phyloP scores from a whole-genome alignment of 2,797 vertebrate species.

The Sphaeramia orbicularis region DNA sequence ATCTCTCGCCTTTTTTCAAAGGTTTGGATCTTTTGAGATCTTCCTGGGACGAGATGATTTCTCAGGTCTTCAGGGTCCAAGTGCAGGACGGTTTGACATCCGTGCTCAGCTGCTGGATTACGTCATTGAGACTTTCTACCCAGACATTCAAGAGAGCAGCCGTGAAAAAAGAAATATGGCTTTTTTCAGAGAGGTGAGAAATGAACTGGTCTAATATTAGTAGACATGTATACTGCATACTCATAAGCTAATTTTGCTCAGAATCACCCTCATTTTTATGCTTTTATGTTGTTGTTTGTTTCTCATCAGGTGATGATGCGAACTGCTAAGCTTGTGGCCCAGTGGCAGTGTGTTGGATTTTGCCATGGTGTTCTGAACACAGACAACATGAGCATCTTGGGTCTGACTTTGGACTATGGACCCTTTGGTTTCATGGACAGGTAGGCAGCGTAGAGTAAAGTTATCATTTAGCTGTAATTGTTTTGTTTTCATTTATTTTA shows the following conservation, averaged over 20 bases:
- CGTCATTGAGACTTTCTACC: conserved; percentile 90
- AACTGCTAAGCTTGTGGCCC: conserved; percentile 90
- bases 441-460: conserved; percentile 64
- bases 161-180: conserved; percentile 85
- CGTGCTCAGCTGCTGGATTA: conserved; percentile 92
- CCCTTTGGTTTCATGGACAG: conserved; percentile 96
- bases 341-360: conserved; percentile 96
- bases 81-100: conserved; percentile 86
- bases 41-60: conserved; percentile 85
- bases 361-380: conserved; percentile 96
- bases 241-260: background rate
- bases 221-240: background rate
- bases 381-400: conserved; percentile 96
- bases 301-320: conserved; percentile 84
- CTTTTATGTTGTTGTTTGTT: background rate
- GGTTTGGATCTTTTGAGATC: conserved; percentile 96
- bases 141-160: conserved; percentile 83
- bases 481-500: background rate
- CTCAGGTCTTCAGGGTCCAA: conserved; percentile 91
- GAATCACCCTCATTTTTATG: background rate
- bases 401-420: conserved; percentile 94
- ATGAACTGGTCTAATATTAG: background rate
- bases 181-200: conserved; percentile 92
- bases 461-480: background rate
- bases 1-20: conserved; percentile 44